Conservation (phyloP, 1,140 invertebrate genomes). For the Hyphantria cunea region DNA sequence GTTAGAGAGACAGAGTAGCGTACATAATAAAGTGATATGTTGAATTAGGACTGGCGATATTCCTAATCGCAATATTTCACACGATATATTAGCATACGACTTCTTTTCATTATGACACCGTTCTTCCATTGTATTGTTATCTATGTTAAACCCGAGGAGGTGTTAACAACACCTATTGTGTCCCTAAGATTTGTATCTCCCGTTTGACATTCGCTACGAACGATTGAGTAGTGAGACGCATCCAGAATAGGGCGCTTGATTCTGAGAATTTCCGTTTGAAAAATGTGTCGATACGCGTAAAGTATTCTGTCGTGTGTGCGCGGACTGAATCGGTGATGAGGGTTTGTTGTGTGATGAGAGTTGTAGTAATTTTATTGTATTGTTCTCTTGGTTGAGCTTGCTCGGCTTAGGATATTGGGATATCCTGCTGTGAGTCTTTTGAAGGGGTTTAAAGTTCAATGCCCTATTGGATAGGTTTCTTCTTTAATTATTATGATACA, state of each 20-base stretch:
- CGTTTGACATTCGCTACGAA: constrained; percentile 48
- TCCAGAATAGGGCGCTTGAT: constrained; percentile 49
- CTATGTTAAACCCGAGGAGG: constrained; percentile 46
- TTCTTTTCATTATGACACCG: background rate
- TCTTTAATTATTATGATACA: no score
- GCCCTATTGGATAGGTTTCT: no score
- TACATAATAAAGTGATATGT: no score
- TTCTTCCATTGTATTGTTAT: constrained; percentile 5
- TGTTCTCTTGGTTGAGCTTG: no score
- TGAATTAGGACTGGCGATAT: no score
- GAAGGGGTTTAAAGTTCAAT: no score
- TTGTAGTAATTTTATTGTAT: no score
- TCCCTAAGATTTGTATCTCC: constrained; percentile 41
- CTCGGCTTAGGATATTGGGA: no score
- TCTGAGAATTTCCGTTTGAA: constrained; percentile 56
- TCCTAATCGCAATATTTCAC: background rate
- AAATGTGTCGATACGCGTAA: constrained; percentile 57
- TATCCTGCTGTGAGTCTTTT: no score
- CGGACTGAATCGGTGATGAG: constrained; percentile 37
- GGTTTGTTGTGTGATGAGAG: constrained; percentile 1
- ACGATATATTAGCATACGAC: constrained; percentile 10
- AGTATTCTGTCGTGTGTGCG: constrained; percentile 40
- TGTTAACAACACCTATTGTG: constrained; percentile 50
- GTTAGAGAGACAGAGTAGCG: no score
- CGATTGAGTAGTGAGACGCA: constrained; percentile 43